Evolutionary conservation across 2,888 invertebrate genomes (phyloP), one percentile per base, ranked within the genome.

Genomic region (Tenthredo amoena): DNA sequence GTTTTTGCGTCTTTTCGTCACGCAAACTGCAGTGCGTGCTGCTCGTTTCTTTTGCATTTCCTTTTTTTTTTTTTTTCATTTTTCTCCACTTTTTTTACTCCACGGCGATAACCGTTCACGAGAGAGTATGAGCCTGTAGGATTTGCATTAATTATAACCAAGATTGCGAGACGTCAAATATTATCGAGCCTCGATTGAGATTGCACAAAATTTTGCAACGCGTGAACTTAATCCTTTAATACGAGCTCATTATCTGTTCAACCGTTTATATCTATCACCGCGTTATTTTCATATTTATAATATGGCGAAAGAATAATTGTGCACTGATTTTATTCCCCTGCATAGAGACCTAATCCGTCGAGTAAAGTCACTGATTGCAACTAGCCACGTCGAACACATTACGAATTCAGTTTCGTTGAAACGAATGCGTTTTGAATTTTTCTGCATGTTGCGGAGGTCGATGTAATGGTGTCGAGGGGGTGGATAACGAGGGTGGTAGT

Each of bases 351-450:
- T 81, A 62, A 81, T 81, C n/a, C 81, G 40, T 40, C 12, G 58
- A 88, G 87, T 87, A 86, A 87, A 85, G 85, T 77, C 77, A 79
- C 88, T 89, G 88, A 90, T 90, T 88, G 89, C 6, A 50, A 88
- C 87, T 88, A 87, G 87, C 81, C 77, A 7, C 87, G 74, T 50
- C 37, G 87, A 81, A 81, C 81, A 81, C 85, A 88, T 90, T 89
- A 89, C 87, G 89, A 89, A 90, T 90, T 89, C 89, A 89, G 85
- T 85, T 87, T 83, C 87, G 88, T 88, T 87, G 89, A 88, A 89
- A 89, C 87, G 90, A 90, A 90, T 89, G 87, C 88, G 89, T 89
- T 90, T 88, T 87, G 87, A 88, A 37, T 90, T 89, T 88, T 62
- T 62, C 89, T 86, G 88, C 87, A 85, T 87, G 83, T 84, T 85